Evolutionary conservation across 2,113 vertebrate genomes (phyloP), one percentile per base, ranked within the genome.

Genomic region (Oryzias celebensis): DNA sequence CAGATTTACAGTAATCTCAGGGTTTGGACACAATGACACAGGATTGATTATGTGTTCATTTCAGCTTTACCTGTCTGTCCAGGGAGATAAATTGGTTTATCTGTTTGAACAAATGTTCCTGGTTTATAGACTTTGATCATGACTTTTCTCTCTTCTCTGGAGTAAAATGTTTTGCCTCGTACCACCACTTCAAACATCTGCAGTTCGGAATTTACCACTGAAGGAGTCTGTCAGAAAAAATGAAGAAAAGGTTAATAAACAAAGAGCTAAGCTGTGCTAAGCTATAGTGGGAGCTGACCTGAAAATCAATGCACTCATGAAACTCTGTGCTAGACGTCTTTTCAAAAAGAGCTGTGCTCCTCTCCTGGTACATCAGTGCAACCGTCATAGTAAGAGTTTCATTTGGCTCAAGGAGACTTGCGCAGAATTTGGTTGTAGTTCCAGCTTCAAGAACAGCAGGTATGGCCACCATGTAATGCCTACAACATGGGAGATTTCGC

Each of bases 11-110:
- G 36, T 12, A 36, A 36, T 36, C 36, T 36, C 36, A 36, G 10
- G 10, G 8, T 36, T 36, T 12, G 36, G 36, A 12, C 8, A 10
- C 8, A 36, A 12, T 36, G 2, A 36, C 36, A 36, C 2, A 36
- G 26, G 7, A 10, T 36, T 36, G 8, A 2, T 36, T 12, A 36
- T 36, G 36, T 36, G 12, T 10, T 12, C 10, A 2, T 12, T 12
- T 36, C 36, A 36, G 36, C 10, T 36, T 36, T 81, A 90, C 91
- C 85, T 50, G 85, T 88, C 73, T 92, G 90, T 79, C 91, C 89
- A 5, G 89, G 90, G 14, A 84, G 83, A 72, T 91, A 91, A 68
- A 91, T 80, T 0, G 89, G 87, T 83, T 89, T 90, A 57, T 90
- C 88, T 0, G 87, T 90, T 62, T 90, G 90, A 59, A 90, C 24